Evolutionary conservation across 2,797 vertebrate genomes (phyloP), one percentile per base, ranked within the genome.

Genomic region (Salmo trutta): DNA sequence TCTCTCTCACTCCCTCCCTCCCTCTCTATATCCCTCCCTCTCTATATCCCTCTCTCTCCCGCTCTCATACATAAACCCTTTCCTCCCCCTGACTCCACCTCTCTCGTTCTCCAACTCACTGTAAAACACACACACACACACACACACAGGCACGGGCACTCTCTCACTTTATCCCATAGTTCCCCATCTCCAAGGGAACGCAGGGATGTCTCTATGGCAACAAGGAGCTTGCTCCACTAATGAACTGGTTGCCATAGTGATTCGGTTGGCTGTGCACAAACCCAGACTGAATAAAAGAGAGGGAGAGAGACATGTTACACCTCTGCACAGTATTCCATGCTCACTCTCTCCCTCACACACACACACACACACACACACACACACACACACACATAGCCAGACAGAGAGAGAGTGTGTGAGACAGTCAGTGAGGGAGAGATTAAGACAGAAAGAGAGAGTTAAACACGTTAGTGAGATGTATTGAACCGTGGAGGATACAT

Each of bases 201-300:
- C 91, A 86, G 86, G 81, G 78, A 90, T 89, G 91, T 95, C 91
- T 91, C 94, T 86, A 94, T 93, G 92, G 93, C 90, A 95, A 95
- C 94, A 91, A 91, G 93, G 91, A 90, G 92, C 93, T 94, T 94
- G 91, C 93, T 93, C 92, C 76, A 78, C 89, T 93, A 94, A 94
- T 95, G 94, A 94, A 92, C 87, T 56, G 93, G 94, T 95, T 94
- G 89, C 90, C 86, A 24, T 90, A 89, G 91, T 8, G 84, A 95
- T 89, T 17, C 79, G 89, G 88, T 91, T 90, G 93, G 91, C 93
- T 95, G 94, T 95, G 91, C 74, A 70, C 75, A 81, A 85, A 88
- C 51, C 77, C 85, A 90, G 83, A 76, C 77, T 84, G 87, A 91
- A 89, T 83, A 86, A 88, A 88, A 86, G 67, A 84, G 77, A 83